Evolutionary conservation across 1,140 invertebrate genomes (phyloP).

Genomic region (Zaprionus capensis): DNA sequence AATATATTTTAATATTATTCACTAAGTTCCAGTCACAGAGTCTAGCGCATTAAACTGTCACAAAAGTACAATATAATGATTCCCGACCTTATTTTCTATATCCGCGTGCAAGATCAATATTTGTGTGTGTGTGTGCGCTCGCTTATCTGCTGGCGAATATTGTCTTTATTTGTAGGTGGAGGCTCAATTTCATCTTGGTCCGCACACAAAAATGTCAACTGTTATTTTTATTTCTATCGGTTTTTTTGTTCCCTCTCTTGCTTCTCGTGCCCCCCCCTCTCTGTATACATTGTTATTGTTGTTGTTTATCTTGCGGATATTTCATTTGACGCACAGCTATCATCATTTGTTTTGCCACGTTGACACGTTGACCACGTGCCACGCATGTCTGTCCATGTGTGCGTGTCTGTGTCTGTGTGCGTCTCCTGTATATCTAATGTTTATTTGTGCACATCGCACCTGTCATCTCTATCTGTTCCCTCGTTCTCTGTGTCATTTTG

Average conservation of each 20-base stretch:
- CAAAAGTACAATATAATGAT: neutral
- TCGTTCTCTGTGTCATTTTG: conserved; percentile 43
- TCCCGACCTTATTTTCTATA: neutral
- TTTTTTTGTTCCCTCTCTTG: conserved; percentile 1
- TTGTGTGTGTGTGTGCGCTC: conserved; percentile 17
- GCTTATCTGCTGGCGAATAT: conserved; percentile 60
- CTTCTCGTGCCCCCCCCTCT: neutral
- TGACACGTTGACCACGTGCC: conserved; percentile 63
- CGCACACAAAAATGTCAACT: conserved; percentile 44
- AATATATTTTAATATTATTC: neutral
- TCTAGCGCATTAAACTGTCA: neutral
- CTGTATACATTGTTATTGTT: conserved; percentile 25
- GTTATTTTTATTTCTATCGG: conserved; percentile 60
- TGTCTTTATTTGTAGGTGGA: conserved; percentile 65
- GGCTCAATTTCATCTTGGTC: conserved; percentile 51
- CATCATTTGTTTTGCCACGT: conserved; percentile 77
- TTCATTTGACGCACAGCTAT: conserved; percentile 76
- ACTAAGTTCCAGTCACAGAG: neutral
- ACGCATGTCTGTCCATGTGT: conserved; percentile 8
- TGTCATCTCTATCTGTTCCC: conserved; percentile 55
- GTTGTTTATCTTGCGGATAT: conserved; percentile 59
- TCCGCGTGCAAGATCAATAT: conserved; percentile 11
- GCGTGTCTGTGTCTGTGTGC: conserved; percentile 1
- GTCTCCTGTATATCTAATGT: conserved; percentile 40
- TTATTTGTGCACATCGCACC: conserved; percentile 66